Evolutionary conservation across 2,888 invertebrate species (phyloP), one percentile per base, ranked within the genome.

Genomic region (Campoplex capitator): DNA sequence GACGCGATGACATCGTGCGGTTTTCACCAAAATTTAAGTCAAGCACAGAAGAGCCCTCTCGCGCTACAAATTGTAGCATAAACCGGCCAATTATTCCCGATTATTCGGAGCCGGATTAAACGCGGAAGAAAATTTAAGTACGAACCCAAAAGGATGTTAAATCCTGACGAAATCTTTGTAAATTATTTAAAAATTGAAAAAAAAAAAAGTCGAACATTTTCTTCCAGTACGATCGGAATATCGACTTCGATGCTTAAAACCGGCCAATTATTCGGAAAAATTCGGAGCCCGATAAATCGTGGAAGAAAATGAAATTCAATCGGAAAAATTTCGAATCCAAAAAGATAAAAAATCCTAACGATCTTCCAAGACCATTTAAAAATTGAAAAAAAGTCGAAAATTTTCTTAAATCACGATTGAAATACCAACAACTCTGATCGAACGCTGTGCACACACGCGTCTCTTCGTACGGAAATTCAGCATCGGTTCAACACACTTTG

Each of bases 21-120:
- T 80, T 86, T 86, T 51, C 67, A 71, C 62, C 32, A 51, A 71
- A 81, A 81, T 85, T 85, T 81, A 81, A 85, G 81, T 76, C 81
- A 76, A 42, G 48, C 70, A 70, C 71, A 38, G 76, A 28, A 70
- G 73, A 58, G 70, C 65, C 42, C 28, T 4, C 38, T 4, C 38
- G 65, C 70, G 56, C 65, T 86, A 42, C 70, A 76, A 83, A 86
- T 68, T 67, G 70, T 56, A 54, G 45, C 62, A 54, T 56, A 42
- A 83, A 78, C 51, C 42, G 38, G 35, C 74, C 65, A 81, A 74
- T 67, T 51, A 48, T 67, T 23, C 54, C 11, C 11, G 18, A 18
- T 35, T 65, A 74, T 81, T 48, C 16, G 38, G 13, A 16, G 23
- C 38, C n/a, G 58, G 42, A 83, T 65, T 58, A 56, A 45, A 56